Percentiles rank a stretch among this genome's conserved stretches.
phyloP scores from a whole-genome alignment of 2,888 invertebrate genomes.

The Chrysotoxum bicinctum region DNA sequence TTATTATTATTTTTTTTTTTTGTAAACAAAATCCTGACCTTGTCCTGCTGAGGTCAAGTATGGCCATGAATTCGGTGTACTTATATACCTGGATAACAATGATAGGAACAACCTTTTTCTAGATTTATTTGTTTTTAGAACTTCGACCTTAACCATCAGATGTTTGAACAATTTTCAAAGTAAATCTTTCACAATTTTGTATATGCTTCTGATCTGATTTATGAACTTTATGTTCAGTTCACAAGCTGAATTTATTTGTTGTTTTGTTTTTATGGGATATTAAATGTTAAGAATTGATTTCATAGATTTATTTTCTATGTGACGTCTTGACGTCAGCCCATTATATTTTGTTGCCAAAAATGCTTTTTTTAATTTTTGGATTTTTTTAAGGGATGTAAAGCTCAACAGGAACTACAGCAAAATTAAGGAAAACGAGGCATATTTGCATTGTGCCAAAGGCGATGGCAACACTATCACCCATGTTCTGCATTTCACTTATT shows the following conservation, averaged over 20 bases:
- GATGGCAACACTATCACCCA: conserved; percentile 3
- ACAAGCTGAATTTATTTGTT: neutral
- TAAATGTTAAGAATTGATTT: neutral
- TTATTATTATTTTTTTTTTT: neutral
- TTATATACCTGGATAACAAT: conserved; percentile 16
- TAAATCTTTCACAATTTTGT: conserved; percentile 28
- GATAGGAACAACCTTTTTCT: neutral
- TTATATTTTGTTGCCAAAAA: neutral
- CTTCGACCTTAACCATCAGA: conserved; percentile 35
- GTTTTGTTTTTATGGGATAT: neutral
- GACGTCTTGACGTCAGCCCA: neutral
- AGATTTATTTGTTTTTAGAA: conserved; percentile 17
- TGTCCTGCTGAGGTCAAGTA: conserved; percentile 65
- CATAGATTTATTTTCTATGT: neutral
- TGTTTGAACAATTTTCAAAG: neutral
- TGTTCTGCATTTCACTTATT: too few relatives aligned
- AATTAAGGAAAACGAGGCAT: neutral
- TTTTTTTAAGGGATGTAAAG: neutral
- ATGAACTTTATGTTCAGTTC: conserved; percentile 18
- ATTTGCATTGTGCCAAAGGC: neutral
- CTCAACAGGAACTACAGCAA: neutral
- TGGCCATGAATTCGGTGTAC: conserved; percentile 17
- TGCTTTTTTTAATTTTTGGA: neutral
- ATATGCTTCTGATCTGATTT: conserved; percentile 31
- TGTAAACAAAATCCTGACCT: conserved; percentile 55